Evolutionary conservation across 2,797 vertebrate species (phyloP), one percentile per base, ranked within the genome.

Genomic region (Schizopygopsis malacanthus): DNA sequence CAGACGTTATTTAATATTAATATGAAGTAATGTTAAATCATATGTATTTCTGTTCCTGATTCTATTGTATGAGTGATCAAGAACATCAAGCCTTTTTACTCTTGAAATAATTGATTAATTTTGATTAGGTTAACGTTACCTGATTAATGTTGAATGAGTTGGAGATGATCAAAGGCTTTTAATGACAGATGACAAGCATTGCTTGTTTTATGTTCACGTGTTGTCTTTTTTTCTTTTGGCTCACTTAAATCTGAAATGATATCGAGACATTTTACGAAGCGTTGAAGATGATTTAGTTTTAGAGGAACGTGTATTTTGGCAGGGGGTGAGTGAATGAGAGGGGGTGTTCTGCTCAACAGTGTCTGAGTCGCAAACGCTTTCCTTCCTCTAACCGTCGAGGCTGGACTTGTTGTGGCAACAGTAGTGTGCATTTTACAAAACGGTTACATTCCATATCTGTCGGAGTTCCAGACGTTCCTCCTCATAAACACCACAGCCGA

Each of bases 361-460:
- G 71, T 52, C 45, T 25, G 47, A 59, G 45, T 56, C 45, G 47
- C 73, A 18, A 65, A 50, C 43, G 6, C 16, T 77, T 78, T 84
- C 39, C 77, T 79, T 59, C 77, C 37, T 83, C 33, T 28, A 70
- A 76, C 75, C 59, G 59, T 77, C 81, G 52, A n/a, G 56, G n/a
- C 25, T 69, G 28, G 13, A 20, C 47, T 89, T 85, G 45, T 91
- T 82, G 92, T 92, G 89, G 91, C 52, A 86, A 94, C 92, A 56
- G 71, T 56, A 54, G 71, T 52, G 73, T 80, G 87, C 83, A 81
- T 85, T 86, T 0, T 82, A 90, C 75, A 80, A 39, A 77, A 16
- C 67, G 61, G 86, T 92, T 91, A 91, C 90, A 89, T 82, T 81
- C 61, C 41, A n/a, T 79, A 85, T 61, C 63, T 79, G 43, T 28